phyloP scores from a whole-genome alignment of 2,113 vertebrate genomes.

The Tylochromis polylepis region DNA sequence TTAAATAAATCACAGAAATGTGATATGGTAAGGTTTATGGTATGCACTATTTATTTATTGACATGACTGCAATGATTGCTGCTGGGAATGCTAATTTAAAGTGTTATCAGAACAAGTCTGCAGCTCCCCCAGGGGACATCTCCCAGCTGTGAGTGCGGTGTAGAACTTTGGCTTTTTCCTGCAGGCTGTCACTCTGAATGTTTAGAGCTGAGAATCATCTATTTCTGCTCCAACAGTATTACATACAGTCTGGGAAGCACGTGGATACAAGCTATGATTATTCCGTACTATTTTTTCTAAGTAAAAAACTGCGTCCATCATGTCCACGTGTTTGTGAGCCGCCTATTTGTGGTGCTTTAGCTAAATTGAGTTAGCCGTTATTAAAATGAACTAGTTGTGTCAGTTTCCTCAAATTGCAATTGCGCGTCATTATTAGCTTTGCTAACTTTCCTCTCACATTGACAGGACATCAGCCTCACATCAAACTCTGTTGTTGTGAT shows the following conservation, averaged over 20 bases:
- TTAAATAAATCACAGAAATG: not conserved
- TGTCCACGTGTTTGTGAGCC: not conserved
- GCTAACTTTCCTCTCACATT: not conserved
- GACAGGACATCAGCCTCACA: not conserved
- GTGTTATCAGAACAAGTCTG: not conserved
- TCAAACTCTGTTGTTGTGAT: not conserved
- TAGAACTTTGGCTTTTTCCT: not conserved
- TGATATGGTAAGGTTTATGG: not conserved
- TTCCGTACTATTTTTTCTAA: accelerated
- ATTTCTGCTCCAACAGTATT: not conserved
- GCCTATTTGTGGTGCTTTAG: not conserved
- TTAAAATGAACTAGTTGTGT: not conserved
- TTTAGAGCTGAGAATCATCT: not conserved
- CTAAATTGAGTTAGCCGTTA: not conserved
- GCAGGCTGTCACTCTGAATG: not conserved
- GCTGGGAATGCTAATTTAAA: not conserved
- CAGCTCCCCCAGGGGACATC: not conserved
- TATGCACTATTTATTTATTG: not conserved
- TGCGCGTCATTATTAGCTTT: not conserved
- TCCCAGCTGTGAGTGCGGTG: not conserved
- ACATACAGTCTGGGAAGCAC: accelerated
- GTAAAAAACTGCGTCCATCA: accelerated
- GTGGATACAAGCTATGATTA: not conserved
- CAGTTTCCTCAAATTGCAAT: not conserved
- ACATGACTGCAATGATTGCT: not conserved